Conservation (phyloP, 2,888 invertebrate species). For the Dexiosoma caninum region DNA sequence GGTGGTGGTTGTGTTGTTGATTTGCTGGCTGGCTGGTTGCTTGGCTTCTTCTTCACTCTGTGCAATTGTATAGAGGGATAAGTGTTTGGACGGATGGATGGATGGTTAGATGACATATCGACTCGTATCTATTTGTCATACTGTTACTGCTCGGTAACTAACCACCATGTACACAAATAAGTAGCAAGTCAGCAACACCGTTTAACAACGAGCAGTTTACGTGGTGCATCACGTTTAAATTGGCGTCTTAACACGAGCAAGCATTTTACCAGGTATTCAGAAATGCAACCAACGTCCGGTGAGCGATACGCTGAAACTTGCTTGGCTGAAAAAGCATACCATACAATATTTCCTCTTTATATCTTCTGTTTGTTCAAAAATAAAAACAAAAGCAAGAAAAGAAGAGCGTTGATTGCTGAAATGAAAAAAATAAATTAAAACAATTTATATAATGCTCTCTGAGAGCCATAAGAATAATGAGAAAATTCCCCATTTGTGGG, state of each 20-base stretch:
- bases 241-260: conserved; percentile 67
- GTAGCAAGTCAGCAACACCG: conserved; percentile 57
- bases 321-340: not conserved
- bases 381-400: not conserved
- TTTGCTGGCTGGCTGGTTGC: conserved; percentile 10
- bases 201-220: conserved; percentile 62
- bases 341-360: not conserved
- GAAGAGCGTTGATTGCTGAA: too few species aligned
- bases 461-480: conserved; percentile 10
- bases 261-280: conserved; percentile 65
- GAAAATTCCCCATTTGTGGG: conserved; percentile 11
- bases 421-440: too few species aligned
- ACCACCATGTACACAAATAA: conserved; percentile 1
- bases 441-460: not conserved
- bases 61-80: not conserved
- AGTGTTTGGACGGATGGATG: conserved; percentile 3
- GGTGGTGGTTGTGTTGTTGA: conserved; percentile 7
- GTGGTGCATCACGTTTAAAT: conserved; percentile 56
- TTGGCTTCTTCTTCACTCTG: too few species aligned
- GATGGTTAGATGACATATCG: conserved; percentile 10
- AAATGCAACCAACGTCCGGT: conserved; percentile 24
- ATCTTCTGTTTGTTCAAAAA: not conserved
- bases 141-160: not conserved
- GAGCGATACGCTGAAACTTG: not conserved
- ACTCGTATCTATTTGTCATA: conserved; percentile 20